Base-by-base conservation (phyloP, 2,113 vertebrate genomes). In the Lophochroa leadbeateri region DNA sequence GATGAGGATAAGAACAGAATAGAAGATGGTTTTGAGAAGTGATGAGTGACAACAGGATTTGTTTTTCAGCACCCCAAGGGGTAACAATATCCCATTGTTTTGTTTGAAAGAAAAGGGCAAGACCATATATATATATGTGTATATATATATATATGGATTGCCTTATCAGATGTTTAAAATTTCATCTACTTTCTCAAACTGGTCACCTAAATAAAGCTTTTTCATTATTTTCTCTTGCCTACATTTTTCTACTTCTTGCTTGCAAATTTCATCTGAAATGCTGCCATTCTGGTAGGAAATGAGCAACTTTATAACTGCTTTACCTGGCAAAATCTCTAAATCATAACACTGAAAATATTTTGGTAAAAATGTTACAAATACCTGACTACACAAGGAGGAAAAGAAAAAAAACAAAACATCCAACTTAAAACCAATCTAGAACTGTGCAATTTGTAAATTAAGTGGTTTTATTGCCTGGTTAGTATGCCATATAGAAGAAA, bases 401-500 rank as follows among this genome's bases (percentile, higher is more conserved):
- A 9, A 33, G 33, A 49, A 87, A 39, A 49, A 49, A 47, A 58
- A 4, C 20, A 57, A n/a, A 57, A n/a, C 33, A 39, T 7, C 9
- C 19, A 53, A 33, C n/a, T 70, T 60, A 58, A 90, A 79, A 7
- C 10, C 46, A 37, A 76, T 39, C 52, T 12, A 68, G n/a, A 91
- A 64, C 25, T 41, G 37, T 7, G 10, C 74, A 50, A 89, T 67
- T 68, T 68, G 44, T 21, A 20, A 84, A 82, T 41, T 69, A 83
- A 68, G 70, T n/a, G 43, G 3, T 64, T 90, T 92, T 86, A 87
- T 52, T 82, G 79, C 33, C 63, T 47, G n/a, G 57, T 86, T 88
- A 72, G 74, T 52, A 82, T 72, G 18, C 47, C 58, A 85, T 78
- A 82, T 61, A 84, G 58, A 91, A 86, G 33, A 49, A 79, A 86